Conservation (phyloP, 2,888 invertebrate species). For the Amiota minor region DNA sequence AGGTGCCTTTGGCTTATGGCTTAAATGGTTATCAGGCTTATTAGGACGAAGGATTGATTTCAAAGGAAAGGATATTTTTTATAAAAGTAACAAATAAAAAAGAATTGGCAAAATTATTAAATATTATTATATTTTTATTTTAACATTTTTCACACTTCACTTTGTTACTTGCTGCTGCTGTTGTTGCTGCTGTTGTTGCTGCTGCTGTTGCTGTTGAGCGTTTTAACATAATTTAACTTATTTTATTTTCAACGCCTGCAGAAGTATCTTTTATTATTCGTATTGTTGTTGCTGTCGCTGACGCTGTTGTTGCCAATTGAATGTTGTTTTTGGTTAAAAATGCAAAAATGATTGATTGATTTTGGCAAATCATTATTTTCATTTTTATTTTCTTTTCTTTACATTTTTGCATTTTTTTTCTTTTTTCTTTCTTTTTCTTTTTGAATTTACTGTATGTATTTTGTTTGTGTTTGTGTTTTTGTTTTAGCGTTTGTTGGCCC, state of each 20-base stretch:
- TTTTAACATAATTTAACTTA: slow-evolving; percentile 7
- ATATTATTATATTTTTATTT: too few relatives aligned
- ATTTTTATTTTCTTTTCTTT: slow-evolving; percentile 22
- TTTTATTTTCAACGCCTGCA: slow-evolving; percentile 16
- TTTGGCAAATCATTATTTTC: slow-evolving; percentile 58
- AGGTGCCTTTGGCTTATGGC: too few relatives aligned
- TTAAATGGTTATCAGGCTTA: too few relatives aligned
- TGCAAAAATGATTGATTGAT: slow-evolving; percentile 62
- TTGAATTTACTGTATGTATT: neutral
- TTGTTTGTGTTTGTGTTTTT: too few relatives aligned
- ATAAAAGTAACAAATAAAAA: too few relatives aligned
- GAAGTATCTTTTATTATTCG: neutral
- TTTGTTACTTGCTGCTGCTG: neutral
- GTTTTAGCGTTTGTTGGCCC: slow-evolving; percentile 12
- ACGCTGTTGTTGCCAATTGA: slow-evolving; percentile 29
- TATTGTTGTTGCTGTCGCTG: slow-evolving; percentile 23
- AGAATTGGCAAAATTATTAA: too few relatives aligned
- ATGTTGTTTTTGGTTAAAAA: slow-evolving; percentile 42
- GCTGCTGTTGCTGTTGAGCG: neutral
- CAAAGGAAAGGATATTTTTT: too few relatives aligned
- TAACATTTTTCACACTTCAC: neutral
- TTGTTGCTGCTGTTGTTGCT: too few relatives aligned
- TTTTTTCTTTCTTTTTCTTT: neutral
- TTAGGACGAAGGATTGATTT: too few relatives aligned
- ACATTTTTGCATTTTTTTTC: slow-evolving; percentile 16